Conservation (phyloP, 2,797 vertebrate genomes). For the Hirundo rustica region DNA sequence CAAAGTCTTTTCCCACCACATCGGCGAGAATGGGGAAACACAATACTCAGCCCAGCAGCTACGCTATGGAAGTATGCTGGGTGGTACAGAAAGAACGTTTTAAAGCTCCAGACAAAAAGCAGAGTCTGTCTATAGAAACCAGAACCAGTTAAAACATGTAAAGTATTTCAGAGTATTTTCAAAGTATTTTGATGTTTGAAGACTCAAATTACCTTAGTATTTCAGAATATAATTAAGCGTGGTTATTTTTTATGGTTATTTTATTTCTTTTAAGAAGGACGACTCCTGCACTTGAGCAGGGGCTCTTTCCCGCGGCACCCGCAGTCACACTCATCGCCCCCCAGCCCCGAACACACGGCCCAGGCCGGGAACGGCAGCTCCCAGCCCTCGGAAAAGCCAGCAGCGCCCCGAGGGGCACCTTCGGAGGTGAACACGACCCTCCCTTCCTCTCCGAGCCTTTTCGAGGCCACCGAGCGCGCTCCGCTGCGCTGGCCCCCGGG, state of each 20-base stretch:
- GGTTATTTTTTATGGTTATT: neutral
- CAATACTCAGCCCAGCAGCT: neutral
- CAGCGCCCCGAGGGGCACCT: neutral
- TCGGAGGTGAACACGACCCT: neutral
- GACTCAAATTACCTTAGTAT: neutral
- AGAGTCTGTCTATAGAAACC: neutral
- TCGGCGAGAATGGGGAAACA: neutral
- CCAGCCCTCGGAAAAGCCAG: fast-evolving
- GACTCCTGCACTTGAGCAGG: no score
- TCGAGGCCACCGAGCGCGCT: neutral
- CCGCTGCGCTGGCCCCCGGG: neutral
- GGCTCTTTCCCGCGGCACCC: neutral
- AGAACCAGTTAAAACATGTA: neutral
- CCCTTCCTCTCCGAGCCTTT: neutral
- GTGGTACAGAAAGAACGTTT: neutral
- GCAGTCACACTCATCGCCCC: fast-evolving
- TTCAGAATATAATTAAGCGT: neutral
- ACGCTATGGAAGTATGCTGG: neutral
- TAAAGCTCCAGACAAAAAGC: neutral
- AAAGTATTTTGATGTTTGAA: neutral
- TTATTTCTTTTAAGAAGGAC: neutral
- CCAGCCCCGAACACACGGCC: fast-evolving
- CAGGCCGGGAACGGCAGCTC: fast-evolving
- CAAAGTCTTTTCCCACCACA: slow-evolving; percentile 58
- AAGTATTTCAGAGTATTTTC: neutral